Conservation (phyloP, 1,140 invertebrate genomes). For the Drosophila parabipectinata region DNA sequence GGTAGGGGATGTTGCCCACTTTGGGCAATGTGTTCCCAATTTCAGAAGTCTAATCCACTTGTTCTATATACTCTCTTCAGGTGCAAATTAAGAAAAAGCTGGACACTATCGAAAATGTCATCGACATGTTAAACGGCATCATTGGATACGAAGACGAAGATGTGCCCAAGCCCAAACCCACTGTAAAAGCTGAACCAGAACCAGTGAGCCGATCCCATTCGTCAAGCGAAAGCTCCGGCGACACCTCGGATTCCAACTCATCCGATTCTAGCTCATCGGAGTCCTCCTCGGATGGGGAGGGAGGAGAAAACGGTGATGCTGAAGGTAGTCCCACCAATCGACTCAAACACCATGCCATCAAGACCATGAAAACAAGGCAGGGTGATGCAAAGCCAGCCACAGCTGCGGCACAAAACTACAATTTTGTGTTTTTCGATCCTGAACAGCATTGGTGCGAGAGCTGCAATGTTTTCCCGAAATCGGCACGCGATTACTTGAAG, state of each 20-base stretch:
- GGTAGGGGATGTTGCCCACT: slow-evolving; percentile 84
- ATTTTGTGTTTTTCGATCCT: slow-evolving; percentile 93
- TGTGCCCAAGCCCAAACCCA: slow-evolving; percentile 25
- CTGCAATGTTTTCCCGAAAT: slow-evolving; percentile 93
- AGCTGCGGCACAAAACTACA: slow-evolving; percentile 83
- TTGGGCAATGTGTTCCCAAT: neutral
- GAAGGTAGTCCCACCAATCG: slow-evolving; percentile 68
- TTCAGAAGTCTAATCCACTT: neutral
- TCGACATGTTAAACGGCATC: slow-evolving; percentile 92
- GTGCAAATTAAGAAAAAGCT: slow-evolving; percentile 92
- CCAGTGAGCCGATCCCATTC: slow-evolving; percentile 29
- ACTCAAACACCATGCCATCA: slow-evolving; percentile 82
- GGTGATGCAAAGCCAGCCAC: slow-evolving; percentile 50
- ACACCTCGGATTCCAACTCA: slow-evolving; percentile 61
- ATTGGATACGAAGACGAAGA: slow-evolving; percentile 85
- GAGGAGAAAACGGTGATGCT: slow-evolving; percentile 45
- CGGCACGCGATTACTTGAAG: slow-evolving; percentile 92
- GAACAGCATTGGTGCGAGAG: slow-evolving; percentile 94
- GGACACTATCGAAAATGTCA: slow-evolving; percentile 92
- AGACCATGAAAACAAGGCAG: slow-evolving; percentile 84
- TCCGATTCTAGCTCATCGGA: slow-evolving; percentile 53
- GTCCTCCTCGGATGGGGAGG: slow-evolving; percentile 54
- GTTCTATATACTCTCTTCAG: slow-evolving; percentile 80
- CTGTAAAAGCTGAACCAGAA: slow-evolving; percentile 22
- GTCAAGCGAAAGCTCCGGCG: slow-evolving; percentile 59